Evolutionary conservation across 1,140 invertebrate species (phyloP).

Genomic region (Aradophagus sp.): DNA sequence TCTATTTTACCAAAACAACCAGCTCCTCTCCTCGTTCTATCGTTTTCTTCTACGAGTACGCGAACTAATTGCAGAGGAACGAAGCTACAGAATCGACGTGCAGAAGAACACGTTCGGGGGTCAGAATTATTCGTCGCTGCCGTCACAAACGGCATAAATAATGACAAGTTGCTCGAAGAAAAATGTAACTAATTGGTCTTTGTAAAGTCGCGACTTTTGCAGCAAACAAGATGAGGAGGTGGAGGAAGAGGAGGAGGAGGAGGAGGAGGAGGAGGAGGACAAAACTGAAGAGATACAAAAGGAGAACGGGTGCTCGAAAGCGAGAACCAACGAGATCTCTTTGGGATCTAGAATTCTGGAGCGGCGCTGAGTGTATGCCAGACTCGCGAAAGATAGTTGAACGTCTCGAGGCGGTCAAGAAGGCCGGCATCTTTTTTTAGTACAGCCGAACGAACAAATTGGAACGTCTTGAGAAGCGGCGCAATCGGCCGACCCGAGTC

Average conservation of each 20-base stretch:
- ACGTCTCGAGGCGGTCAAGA: conserved; percentile 62
- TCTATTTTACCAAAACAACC: no score
- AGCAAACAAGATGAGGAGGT: conserved; percentile 62
- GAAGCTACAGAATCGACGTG: conserved; percentile 5
- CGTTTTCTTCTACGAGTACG: not conserved
- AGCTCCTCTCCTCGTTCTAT: no score
- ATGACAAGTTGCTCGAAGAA: conserved; percentile 62
- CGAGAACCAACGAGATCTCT: conserved; percentile 57
- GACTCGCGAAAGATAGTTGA: conserved; percentile 63
- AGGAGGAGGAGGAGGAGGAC: no score
- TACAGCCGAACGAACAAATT: conserved; percentile 65
- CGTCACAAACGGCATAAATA: conserved; percentile 62
- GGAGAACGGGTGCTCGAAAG: conserved; percentile 41
- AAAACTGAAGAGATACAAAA: conserved; percentile 55
- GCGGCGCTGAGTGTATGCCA: conserved; percentile 63
- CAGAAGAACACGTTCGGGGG: conserved; percentile 6
- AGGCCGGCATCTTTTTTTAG: conserved; percentile 59
- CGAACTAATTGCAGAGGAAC: not conserved
- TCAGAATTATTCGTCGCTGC: conserved; percentile 17
- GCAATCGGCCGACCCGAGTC: no score
- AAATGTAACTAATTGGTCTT: conserved; percentile 69
- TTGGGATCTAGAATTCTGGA: conserved; percentile 67
- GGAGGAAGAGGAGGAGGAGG: no score
- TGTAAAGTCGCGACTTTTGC: conserved; percentile 61
- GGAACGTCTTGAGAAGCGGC: conserved; percentile 47